Evolutionary conservation across 2,797 vertebrate species (phyloP), one percentile per base, ranked within the genome.

Genomic region (Lagocephalus sceleratus): DNA sequence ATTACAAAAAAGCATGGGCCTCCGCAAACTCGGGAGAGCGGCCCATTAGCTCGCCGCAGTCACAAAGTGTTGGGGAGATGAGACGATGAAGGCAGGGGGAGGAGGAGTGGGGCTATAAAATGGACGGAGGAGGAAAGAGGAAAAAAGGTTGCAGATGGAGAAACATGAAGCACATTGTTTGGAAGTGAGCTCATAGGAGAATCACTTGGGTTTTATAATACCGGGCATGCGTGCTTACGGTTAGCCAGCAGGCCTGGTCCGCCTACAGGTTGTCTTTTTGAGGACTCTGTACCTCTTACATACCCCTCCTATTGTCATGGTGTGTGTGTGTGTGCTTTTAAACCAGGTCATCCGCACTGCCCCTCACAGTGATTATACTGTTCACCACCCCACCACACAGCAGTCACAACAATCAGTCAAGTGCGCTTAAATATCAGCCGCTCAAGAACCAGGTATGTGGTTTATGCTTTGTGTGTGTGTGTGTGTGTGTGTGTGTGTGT

Each of bases 151-250:
- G 78, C 86, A 91, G 89, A 92, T 85, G 88, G 84, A 89, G 88
- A 90, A 89, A 90, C 88, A 90, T 85, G 87, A 91, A 89, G 86
- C 87, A 89, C 87, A 90, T 92, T 86, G 85, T 83, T 91, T 72
- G 68, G 79, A 73, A 75, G 86, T 92, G 89, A 92, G 90, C 86
- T 92, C 91, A 91, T 85, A 74, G 76, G 71, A 86, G 88, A 88
- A 88, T 87, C 71, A 74, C 75, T 86, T 21, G 73, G 66, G 65
- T 89, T 89, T 91, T 90, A 91, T 90, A 91, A 89, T 87, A 85
- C 69, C 51, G 65, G 74, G 67, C 71, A 64, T 81, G 85, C 85
- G 81, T 88, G 87, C 88, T 88, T 87, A 84, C 82, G 76, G 86
- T 87, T 88, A 88, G 87, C 82, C 88, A 86, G 90, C 82, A 81